Conservation (phyloP, 2,888 invertebrate genomes). For the Helicoverpa assulta region DNA sequence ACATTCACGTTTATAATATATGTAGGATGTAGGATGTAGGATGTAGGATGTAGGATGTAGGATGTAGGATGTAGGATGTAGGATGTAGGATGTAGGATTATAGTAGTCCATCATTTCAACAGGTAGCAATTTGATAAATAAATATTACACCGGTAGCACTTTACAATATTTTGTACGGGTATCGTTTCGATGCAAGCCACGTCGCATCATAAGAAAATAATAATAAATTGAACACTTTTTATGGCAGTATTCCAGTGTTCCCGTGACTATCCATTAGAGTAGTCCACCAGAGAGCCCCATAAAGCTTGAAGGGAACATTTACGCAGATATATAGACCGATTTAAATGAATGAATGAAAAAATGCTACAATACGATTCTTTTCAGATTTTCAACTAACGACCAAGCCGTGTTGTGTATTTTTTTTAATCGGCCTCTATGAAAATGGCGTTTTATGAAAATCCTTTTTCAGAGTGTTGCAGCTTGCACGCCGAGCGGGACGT, state of each 20-base stretch:
- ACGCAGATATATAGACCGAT: slow-evolving; percentile 52
- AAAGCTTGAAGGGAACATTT: slow-evolving; percentile 48
- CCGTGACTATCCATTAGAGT: slow-evolving; percentile 21
- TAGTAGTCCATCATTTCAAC: too few species aligned
- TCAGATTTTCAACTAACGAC: slow-evolving; percentile 44
- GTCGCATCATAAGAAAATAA: slow-evolving; percentile 15
- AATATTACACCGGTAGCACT: neutral
- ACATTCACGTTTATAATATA: too few species aligned
- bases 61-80: too few species aligned
- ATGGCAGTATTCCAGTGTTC: slow-evolving; percentile 26
- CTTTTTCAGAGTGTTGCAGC: slow-evolving; percentile 25
- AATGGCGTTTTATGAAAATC: slow-evolving; percentile 6
- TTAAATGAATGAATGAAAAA: slow-evolving; percentile 51
- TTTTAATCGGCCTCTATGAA: slow-evolving; percentile 30
- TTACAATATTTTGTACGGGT: neutral
- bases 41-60: too few species aligned
- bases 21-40: too few species aligned
- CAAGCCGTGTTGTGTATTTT: slow-evolving; percentile 12
- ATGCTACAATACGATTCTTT: slow-evolving; percentile 26
- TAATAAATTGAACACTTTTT: slow-evolving; percentile 10
- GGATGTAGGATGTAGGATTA: too few species aligned
- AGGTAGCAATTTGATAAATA: neutral
- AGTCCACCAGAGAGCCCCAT: slow-evolving; percentile 39
- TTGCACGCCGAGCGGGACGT: slow-evolving; percentile 21
- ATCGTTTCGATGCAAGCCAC: neutral